Percentiles rank a stretch among this genome's conserved stretches.
These are phyloP conservation scores for Pachydiplax longipennis DNA, from an alignment of 2,888 invertebrate species.

Conservation along the genomic window DNA sequence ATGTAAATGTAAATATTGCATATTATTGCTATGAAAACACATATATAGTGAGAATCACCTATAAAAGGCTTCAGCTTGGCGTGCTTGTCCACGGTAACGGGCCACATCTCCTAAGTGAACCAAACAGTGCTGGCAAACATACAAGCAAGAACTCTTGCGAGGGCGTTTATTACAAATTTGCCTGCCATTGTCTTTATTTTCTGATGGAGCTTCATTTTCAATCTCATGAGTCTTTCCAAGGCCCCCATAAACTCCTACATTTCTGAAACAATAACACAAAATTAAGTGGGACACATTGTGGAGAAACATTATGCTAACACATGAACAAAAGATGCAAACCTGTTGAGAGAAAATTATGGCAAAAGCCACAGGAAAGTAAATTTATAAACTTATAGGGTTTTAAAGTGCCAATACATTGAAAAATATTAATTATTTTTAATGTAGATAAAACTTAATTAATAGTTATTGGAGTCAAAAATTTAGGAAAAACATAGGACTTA, in stretches of 20 bases:
- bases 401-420: no score
- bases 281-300: background rate
- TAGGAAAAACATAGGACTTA: no score
- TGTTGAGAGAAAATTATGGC: no score
- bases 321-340: no score
- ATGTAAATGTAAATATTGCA: no score
- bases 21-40: background rate
- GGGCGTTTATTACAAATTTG: background rate
- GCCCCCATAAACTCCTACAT: conserved; percentile 62
- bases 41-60: conserved; percentile 59
- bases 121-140: conserved; percentile 87
- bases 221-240: background rate
- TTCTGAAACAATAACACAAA: conserved; percentile 55
- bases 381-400: no score
- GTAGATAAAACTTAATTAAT: no score
- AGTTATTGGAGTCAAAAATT: no score
- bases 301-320: no score
- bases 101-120: conserved; percentile 89
- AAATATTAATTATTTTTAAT: no score
- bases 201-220: conserved; percentile 13
- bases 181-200: background rate
- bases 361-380: no score
- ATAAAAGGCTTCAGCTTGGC: conserved; percentile 85
- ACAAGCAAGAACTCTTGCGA: conserved; percentile 77
- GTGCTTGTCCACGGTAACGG: conserved; percentile 76